Evolutionary conservation across 2,888 invertebrate genomes (phyloP).

Genomic region (Mesoligia furuncula): DNA sequence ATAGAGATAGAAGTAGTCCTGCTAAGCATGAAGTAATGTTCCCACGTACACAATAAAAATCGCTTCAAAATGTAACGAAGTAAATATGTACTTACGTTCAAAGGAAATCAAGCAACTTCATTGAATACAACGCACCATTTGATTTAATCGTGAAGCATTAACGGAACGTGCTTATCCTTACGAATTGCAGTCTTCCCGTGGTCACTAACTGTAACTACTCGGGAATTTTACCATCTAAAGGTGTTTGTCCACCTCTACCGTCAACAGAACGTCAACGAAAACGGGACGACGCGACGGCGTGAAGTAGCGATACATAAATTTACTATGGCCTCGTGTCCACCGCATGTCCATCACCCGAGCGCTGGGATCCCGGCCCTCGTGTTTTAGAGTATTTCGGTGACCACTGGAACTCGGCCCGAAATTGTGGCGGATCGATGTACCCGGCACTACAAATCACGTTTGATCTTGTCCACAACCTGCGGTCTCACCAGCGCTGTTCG

Average conservation of each 20-base stretch:
- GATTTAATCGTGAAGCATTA: constrained; percentile 31
- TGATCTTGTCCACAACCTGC: background rate
- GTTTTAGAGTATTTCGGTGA: background rate
- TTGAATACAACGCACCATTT: constrained; percentile 8
- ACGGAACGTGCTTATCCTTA: constrained; percentile 29
- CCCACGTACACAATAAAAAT: background rate
- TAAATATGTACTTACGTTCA: background rate
- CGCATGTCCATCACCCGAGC: background rate
- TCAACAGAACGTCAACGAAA: background rate
- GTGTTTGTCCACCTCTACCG: background rate
- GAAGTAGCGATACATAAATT: background rate
- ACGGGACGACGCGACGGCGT: background rate
- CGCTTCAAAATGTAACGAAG: background rate
- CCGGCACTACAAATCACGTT: background rate
- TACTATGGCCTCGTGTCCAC: background rate
- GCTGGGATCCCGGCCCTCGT: background rate
- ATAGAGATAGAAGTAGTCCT: background rate
- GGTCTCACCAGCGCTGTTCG: too few species aligned
- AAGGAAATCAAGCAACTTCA: constrained; percentile 5
- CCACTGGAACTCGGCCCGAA: background rate
- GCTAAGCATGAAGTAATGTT: background rate
- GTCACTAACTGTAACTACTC: background rate
- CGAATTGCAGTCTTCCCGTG: constrained; percentile 17
- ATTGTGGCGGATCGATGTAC: background rate
- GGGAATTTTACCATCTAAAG: background rate